Conservation (phyloP, 2,113 vertebrate genomes). For the Tautogolabrus adspersus region DNA sequence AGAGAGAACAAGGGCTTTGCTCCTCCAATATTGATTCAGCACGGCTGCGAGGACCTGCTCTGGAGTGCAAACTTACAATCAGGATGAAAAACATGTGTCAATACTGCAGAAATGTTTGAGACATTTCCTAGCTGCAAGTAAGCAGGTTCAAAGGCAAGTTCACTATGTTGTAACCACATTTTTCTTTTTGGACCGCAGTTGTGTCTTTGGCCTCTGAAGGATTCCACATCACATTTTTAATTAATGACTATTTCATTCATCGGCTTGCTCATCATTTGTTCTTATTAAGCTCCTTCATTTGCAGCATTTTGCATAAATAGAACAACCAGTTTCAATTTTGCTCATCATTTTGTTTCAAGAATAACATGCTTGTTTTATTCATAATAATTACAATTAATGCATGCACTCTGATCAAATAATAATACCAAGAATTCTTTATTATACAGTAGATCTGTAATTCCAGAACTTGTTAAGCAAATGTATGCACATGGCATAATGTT, state of each 20-base stretch:
- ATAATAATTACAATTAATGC: neutral
- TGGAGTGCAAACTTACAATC: conserved; percentile 74
- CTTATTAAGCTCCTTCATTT: neutral
- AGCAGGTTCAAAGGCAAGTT: conserved; percentile 40
- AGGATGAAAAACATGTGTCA: conserved; percentile 63
- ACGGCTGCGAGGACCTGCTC: conserved; percentile 72
- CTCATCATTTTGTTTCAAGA: no score
- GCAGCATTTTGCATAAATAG: neutral
- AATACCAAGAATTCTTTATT: neutral
- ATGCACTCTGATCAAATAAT: neutral
- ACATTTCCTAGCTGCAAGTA: conserved; percentile 59
- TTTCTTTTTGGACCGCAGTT: neutral
- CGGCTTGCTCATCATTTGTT: neutral
- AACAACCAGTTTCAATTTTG: neutral
- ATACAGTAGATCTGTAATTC: neutral
- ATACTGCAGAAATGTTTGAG: conserved; percentile 64
- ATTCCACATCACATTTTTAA: neutral
- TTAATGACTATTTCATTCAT: neutral
- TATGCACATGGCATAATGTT: conserved; percentile 13
- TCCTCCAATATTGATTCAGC: conserved; percentile 80
- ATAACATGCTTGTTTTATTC: neutral
- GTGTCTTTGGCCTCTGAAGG: neutral
- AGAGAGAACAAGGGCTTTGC: conserved; percentile 73
- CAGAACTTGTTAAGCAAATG: conserved; percentile 32
- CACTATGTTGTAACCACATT: conserved; percentile 19